A percentile compares a stretch with the other conserved stretches of the same genome.
These are phyloP conservation scores for Germaria angustata DNA, from an alignment of 2,888 invertebrate genomes.

Conservation along the genomic window DNA sequence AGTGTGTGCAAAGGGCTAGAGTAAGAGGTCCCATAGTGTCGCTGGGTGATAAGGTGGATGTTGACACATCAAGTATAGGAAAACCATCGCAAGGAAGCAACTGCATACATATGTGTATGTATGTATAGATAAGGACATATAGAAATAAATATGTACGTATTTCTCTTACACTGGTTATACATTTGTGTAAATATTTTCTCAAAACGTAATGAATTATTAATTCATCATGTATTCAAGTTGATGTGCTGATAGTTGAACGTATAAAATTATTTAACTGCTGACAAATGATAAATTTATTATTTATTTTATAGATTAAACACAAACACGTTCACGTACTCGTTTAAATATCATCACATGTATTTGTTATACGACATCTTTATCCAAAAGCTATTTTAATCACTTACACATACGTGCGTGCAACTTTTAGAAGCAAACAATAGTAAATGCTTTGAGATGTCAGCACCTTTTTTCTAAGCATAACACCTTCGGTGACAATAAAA, in stretches of 20 bases:
- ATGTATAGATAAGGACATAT: too few relatives aligned
- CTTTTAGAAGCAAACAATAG: slow-evolving; percentile 2
- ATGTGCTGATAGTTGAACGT: slow-evolving; percentile 66
- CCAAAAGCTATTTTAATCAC: slow-evolving; percentile 39
- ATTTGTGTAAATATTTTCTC: slow-evolving; percentile 15
- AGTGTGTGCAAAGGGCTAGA: neutral
- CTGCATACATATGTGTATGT: neutral
- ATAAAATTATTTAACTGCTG: slow-evolving; percentile 75
- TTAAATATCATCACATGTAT: neutral
- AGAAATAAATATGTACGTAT: too few relatives aligned
- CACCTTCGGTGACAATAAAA: slow-evolving; percentile 55
- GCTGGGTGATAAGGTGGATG: neutral
- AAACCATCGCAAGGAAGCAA: neutral
- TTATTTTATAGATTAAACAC: slow-evolving; percentile 66
- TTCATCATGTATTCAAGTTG: slow-evolving; percentile 65
- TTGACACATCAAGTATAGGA: neutral
- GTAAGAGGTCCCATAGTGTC: slow-evolving; percentile 23
- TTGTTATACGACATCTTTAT: neutral
- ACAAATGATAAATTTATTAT: slow-evolving; percentile 79
- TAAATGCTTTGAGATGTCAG: slow-evolving; percentile 39
- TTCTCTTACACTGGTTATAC: neutral
- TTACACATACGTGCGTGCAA: neutral
- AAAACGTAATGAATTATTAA: slow-evolving; percentile 73
- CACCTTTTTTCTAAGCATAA: slow-evolving; percentile 30
- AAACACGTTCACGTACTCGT: slow-evolving; percentile 19